Base-by-base conservation (phyloP, 2,797 vertebrate genomes). In the Amniataba percoides region DNA sequence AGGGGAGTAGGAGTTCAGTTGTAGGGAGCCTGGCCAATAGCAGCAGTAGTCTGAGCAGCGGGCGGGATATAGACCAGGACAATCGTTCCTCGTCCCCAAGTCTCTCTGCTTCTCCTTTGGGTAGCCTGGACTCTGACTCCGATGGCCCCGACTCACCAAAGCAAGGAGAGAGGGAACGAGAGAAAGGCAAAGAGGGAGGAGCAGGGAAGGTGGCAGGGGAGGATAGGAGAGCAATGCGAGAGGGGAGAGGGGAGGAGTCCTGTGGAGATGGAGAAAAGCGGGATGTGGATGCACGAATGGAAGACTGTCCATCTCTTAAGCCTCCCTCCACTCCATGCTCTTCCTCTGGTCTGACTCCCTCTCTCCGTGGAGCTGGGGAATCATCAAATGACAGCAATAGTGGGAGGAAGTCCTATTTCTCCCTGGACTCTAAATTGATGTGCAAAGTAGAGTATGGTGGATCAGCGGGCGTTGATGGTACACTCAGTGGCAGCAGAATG, bases 1-100 rank as follows among this genome's bases (percentile, higher is more conserved):
- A 96, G 85, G 95, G 95, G 81, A 96, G 95, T 83, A 94, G 95
- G 86, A 96, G 95, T 86, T 96, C 95, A 76, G 97, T 97, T 62
- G 97, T 98, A 34, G 95, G 95, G 87, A 99, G 98, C 85, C 93
- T 98, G 78, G 97, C 97, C 27, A 98, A 98, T 87, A 97, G 97
- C 87, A 99, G 97, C 78, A 97, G 97, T 80, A 99, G 98, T 87
- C 95, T 98, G 92, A 99, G 97, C 58, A 99, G 98, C 78, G 98
- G 98, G 42, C 94, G 97, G 76, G 98, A 99, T 77, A 99, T 99
- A 76, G 98, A 99, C 95, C 98, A 99, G 95, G 98, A 99, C 89
- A 99, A 99, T 94, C 97, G 98, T 69, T 99, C 98, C 94, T 99
- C 98, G 7, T 99, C 98, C 0, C 98, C 98, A 36, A 99, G 98